Conservation (phyloP, 2,113 vertebrate genomes). For the Colossoma macropomum region DNA sequence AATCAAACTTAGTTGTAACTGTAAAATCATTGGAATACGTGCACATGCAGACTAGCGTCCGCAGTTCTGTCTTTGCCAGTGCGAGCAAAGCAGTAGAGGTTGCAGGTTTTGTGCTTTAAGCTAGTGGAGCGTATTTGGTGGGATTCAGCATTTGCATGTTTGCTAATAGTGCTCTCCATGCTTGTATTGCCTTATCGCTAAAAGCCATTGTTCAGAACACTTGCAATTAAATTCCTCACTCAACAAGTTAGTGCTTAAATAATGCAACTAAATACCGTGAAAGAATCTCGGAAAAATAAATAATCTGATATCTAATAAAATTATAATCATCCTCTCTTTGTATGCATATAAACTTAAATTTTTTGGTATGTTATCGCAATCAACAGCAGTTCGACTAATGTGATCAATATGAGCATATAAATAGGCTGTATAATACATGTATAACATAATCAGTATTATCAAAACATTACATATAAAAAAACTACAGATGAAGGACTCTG, state of each 20-base stretch:
- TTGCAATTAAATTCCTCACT: slow-evolving; percentile 2
- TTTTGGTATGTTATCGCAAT: slow-evolving; percentile 67
- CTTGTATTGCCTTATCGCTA: slow-evolving; percentile 12
- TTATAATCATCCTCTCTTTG: slow-evolving; percentile 53
- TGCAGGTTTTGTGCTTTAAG: not conserved
- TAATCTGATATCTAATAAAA: slow-evolving; percentile 68
- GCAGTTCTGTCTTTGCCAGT: not conserved
- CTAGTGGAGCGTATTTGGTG: slow-evolving; percentile 43
- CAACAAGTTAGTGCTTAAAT: slow-evolving; percentile 52
- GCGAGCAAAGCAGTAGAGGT: not conserved
- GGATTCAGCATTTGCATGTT: not conserved
- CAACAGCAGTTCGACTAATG: slow-evolving; percentile 50
- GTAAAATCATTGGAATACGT: not conserved
- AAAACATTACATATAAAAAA: slow-evolving; percentile 43
- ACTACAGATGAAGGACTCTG: not conserved
- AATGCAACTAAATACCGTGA: slow-evolving; percentile 60
- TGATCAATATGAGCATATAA: slow-evolving; percentile 51
- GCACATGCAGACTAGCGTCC: not conserved
- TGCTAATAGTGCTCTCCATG: slow-evolving; percentile 5
- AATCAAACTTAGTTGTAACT: not conserved
- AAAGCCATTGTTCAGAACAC: slow-evolving; percentile 14
- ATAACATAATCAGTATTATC: slow-evolving; percentile 57
- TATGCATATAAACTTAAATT: slow-evolving; percentile 64
- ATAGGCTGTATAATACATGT: slow-evolving; percentile 67
- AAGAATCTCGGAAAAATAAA: slow-evolving; percentile 75